Conservation (phyloP, 2,797 vertebrate species). For the Streptopelia turtur region DNA sequence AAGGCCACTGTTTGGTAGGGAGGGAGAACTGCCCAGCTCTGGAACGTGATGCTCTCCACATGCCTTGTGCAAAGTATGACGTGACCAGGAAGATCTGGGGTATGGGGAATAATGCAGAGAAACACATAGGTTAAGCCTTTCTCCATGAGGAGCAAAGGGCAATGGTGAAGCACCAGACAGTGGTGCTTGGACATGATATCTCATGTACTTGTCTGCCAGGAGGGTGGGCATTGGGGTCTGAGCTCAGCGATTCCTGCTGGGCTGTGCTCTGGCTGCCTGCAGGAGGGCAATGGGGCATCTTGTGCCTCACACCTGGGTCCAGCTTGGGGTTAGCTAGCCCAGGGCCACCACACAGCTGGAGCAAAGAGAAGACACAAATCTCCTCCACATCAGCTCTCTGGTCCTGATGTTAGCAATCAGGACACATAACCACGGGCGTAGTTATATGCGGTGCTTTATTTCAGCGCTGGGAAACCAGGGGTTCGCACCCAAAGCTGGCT, state of each 20-base stretch:
- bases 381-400: neutral
- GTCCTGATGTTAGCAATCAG: no score
- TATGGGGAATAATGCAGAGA: neutral
- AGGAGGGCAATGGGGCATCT: neutral
- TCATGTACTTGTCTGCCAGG: accelerated
- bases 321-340: neutral
- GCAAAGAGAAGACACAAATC: neutral
- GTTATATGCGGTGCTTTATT: no score
- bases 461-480: no score
- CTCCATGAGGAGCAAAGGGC: neutral
- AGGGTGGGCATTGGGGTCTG: neutral
- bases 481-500: no score
- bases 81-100: no score
- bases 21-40: accelerated
- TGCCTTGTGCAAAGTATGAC: no score
- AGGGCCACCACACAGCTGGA: neutral
- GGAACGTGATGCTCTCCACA: neutral
- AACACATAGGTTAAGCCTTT: neutral
- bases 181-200: accelerated
- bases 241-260: neutral
- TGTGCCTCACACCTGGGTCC: neutral
- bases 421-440: no score
- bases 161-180: neutral
- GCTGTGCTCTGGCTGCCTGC: neutral
- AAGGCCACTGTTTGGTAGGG: neutral